Evolutionary conservation across 1,140 invertebrate genomes (phyloP).

Genomic region (Vanessa tameamea): DNA sequence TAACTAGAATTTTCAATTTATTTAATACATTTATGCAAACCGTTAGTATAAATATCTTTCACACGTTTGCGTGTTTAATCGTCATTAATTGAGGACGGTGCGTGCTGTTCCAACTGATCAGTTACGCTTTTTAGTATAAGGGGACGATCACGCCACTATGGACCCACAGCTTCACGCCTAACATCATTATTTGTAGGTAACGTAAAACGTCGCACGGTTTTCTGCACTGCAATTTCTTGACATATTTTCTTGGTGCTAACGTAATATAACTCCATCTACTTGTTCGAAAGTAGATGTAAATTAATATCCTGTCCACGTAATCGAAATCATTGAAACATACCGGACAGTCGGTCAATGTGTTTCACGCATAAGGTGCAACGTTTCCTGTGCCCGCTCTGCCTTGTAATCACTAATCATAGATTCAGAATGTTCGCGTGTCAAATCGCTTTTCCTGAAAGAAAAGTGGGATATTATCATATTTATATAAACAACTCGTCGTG

Average conservation of each 20-base stretch:
- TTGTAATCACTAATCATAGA: slow-evolving; percentile 54
- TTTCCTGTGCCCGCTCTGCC: slow-evolving; percentile 54
- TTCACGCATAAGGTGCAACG: slow-evolving; percentile 38
- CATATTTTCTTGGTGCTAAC: background rate
- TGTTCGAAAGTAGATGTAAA: slow-evolving; percentile 41
- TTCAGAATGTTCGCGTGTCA: slow-evolving; percentile 54
- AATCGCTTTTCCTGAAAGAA: slow-evolving; percentile 60
- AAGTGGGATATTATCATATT: slow-evolving; percentile 70
- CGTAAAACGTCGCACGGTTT: background rate
- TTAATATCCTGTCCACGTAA: slow-evolving; percentile 50
- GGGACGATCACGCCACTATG: slow-evolving; percentile 37
- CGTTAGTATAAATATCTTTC: slow-evolving; percentile 40
- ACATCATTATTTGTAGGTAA: slow-evolving; percentile 13
- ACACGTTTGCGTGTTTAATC: slow-evolving; percentile 51
- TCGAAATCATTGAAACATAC: slow-evolving; percentile 44
- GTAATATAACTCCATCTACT: slow-evolving; percentile 13
- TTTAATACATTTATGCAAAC: slow-evolving; percentile 29
- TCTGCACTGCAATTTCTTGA: background rate
- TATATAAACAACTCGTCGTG: slow-evolving; percentile 49
- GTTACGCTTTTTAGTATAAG: slow-evolving; percentile 41
- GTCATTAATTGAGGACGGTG: slow-evolving; percentile 55
- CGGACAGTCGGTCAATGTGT: slow-evolving; percentile 52
- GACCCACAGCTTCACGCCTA: slow-evolving; percentile 38
- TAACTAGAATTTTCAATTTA: slow-evolving; percentile 4
- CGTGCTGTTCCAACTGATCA: slow-evolving; percentile 65